Conservation (phyloP, 2,113 vertebrate species). For the Mohoua ochrocephala region DNA sequence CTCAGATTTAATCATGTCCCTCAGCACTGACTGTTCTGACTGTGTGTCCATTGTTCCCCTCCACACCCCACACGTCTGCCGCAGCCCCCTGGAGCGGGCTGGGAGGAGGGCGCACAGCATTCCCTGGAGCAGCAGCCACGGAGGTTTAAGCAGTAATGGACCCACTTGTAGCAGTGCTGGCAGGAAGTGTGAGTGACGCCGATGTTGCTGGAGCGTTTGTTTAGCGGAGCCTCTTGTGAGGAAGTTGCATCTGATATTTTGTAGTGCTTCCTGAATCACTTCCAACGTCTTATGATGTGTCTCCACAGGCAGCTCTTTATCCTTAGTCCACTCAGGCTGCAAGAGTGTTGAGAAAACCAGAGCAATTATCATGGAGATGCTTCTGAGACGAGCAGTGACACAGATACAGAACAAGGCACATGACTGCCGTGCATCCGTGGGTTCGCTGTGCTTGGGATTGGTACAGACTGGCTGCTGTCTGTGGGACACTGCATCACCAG, state of each 20-base stretch:
- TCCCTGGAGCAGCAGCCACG: neutral
- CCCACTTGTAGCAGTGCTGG: neutral
- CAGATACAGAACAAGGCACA: neutral
- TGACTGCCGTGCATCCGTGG: neutral
- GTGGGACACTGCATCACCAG: fast-evolving
- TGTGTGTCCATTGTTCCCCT: neutral
- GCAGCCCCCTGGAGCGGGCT: fast-evolving
- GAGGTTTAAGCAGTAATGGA: neutral
- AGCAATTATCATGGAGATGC: neutral
- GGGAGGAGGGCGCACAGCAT: neutral
- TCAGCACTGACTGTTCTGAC: neutral
- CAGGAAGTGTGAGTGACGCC: neutral
- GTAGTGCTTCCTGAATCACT: constrained; percentile 28
- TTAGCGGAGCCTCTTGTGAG: neutral
- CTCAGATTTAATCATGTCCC: neutral
- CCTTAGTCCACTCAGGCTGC: neutral
- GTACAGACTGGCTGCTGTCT: neutral
- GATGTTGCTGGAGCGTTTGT: neutral
- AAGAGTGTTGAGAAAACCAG: neutral
- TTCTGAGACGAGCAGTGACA: neutral
- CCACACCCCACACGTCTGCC: neutral
- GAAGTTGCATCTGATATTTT: neutral
- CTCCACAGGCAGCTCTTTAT: constrained; percentile 15
- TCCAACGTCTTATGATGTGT: neutral
- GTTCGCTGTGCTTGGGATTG: neutral